Conservation (phyloP, 2,797 vertebrate genomes). For the Pantherophis alleghaniensis region DNA sequence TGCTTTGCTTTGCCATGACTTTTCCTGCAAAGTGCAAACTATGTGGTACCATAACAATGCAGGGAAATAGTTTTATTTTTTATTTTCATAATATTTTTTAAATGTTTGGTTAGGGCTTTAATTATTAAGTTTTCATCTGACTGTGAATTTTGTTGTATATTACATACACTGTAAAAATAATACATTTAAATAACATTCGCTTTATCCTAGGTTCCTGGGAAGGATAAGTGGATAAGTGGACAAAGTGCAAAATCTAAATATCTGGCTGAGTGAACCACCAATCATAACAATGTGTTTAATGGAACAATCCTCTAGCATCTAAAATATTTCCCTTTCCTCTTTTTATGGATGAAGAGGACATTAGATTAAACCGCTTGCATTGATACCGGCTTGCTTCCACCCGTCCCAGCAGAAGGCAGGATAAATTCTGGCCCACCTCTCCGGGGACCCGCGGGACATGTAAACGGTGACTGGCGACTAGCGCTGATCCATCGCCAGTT, state of each 20-base stretch:
- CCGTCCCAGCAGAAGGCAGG: background rate
- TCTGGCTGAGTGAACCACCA: background rate
- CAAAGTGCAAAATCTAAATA: background rate
- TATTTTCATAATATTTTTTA: background rate
- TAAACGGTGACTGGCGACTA: background rate
- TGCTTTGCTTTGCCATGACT: background rate
- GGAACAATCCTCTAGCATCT: background rate
- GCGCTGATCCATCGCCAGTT: background rate
- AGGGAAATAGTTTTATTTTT: background rate
- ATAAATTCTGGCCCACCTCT: background rate
- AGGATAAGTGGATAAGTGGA: background rate
- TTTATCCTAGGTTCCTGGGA: background rate
- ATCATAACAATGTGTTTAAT: background rate
- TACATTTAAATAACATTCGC: background rate
- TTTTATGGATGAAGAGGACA: background rate
- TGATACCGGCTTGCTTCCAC: background rate
- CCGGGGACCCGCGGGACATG: background rate
- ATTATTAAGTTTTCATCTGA: background rate
- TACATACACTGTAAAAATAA: background rate
- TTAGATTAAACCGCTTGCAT: background rate
- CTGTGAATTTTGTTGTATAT: background rate
- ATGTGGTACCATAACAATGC: background rate
- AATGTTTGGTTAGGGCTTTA: background rate
- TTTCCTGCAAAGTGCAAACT: background rate
- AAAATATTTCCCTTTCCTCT: background rate